A percentile compares a stretch with the other conserved stretches of the same genome.
phyloP scores from a whole-genome alignment of 2,797 vertebrate genomes.

The Crenuchus spilurus region DNA sequence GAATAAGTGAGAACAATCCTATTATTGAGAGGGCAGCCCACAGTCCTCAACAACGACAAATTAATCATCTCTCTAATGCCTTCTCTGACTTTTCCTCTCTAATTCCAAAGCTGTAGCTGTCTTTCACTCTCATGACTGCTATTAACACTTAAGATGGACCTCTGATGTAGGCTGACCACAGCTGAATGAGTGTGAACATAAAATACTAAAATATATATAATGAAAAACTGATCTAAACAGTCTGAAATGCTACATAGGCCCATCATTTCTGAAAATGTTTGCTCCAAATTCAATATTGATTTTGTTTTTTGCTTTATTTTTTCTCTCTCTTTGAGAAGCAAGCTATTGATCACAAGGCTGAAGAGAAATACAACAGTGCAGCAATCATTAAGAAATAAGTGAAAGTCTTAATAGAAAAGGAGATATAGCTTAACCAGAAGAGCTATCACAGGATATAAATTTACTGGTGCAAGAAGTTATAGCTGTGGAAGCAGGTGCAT shows the following conservation, averaged over 20 bases:
- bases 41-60: constrained; percentile 63
- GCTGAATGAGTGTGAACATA: constrained; percentile 44
- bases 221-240: background rate
- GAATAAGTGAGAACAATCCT: constrained; percentile 63
- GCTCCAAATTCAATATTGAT: constrained; percentile 65
- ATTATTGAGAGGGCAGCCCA: constrained; percentile 63
- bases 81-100: constrained; percentile 49
- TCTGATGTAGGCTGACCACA: constrained; percentile 51
- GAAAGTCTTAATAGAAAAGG: constrained; percentile 49
- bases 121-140: constrained; percentile 40
- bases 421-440: constrained; percentile 56
- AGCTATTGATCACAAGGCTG: constrained; percentile 63
- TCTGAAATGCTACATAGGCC: constrained; percentile 36
- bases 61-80: constrained; percentile 72
- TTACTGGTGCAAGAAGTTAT: constrained; percentile 22
- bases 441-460: constrained; percentile 18
- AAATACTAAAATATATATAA: constrained; percentile 12
- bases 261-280: constrained; percentile 58
- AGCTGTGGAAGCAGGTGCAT: constrained; percentile 23
- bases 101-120: constrained; percentile 62
- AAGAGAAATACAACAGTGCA: constrained; percentile 55
- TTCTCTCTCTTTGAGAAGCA: constrained; percentile 23
- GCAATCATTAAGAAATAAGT: constrained; percentile 60
- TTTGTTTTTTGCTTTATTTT: constrained; percentile 14
- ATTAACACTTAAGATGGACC: constrained; percentile 63